Conservation (phyloP, 2,888 invertebrate genomes). For the Axea sp. region DNA sequence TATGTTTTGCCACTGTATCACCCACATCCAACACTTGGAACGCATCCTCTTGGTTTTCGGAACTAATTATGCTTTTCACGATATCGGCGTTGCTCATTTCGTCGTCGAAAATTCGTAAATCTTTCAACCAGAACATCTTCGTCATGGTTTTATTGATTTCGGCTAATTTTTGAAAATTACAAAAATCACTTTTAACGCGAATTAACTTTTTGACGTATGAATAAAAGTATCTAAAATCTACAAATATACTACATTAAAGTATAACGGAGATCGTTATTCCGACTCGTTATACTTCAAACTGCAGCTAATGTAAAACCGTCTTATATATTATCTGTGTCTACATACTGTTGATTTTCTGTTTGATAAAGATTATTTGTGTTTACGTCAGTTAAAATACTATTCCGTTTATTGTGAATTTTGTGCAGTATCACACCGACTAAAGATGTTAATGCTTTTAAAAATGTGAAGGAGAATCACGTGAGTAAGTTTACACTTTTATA, state of each 20-base stretch:
- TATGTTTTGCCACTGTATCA: slow-evolving; percentile 70
- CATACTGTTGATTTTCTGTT: slow-evolving; percentile 51
- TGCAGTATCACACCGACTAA: slow-evolving; percentile 53
- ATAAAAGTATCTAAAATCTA: slow-evolving; percentile 10
- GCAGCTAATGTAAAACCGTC: slow-evolving; percentile 39
- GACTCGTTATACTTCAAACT: slow-evolving; percentile 54
- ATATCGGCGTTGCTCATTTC: slow-evolving; percentile 65
- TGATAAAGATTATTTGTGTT: slow-evolving; percentile 58
- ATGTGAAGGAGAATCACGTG: too few species aligned
- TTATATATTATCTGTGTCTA: slow-evolving; percentile 53
- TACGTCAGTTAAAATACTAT: slow-evolving; percentile 44
- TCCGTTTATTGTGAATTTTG: slow-evolving; percentile 45
- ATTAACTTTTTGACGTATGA: background rate
- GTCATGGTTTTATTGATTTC: slow-evolving; percentile 13
- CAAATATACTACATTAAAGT: slow-evolving; percentile 34
- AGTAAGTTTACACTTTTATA: too few species aligned
- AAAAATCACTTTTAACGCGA: too few species aligned
- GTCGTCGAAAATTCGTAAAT: slow-evolving; percentile 69
- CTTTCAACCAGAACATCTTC: slow-evolving; percentile 55
- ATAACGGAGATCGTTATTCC: slow-evolving; percentile 43
- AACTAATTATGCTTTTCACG: slow-evolving; percentile 67
- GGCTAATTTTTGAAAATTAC: slow-evolving; percentile 1
- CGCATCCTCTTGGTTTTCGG: slow-evolving; percentile 69
- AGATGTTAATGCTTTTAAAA: background rate
- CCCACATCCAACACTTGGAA: slow-evolving; percentile 73